Percentiles rank a stretch among this genome's conserved stretches.
Conservation (phyloP, 2,113 vertebrate genomes). For the Ariopsis seemanni region DNA sequence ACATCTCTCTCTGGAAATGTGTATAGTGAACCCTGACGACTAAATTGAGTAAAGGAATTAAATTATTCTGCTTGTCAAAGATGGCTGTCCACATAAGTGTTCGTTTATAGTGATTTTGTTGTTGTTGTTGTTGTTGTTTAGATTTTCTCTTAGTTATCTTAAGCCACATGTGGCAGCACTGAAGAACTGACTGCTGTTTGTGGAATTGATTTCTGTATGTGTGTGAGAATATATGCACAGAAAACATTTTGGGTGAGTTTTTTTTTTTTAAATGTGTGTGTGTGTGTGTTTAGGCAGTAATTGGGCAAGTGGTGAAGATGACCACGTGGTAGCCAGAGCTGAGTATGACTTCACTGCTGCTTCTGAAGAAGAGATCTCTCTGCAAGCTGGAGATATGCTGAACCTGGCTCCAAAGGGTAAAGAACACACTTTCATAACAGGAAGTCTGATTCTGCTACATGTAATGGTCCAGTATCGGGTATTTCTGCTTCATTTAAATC, state of each 20-base stretch:
- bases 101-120: too few species aligned
- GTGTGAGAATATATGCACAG: too few species aligned
- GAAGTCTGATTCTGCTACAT: not conserved
- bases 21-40: too few species aligned
- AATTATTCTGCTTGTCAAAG: not conserved
- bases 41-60: not conserved
- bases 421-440: not conserved
- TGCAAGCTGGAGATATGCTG: constrained; percentile 89
- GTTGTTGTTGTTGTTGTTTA: too few species aligned
- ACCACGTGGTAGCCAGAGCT: constrained; percentile 92
- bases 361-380: constrained; percentile 92
- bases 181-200: too few species aligned
- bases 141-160: too few species aligned
- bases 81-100: not conserved
- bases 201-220: too few species aligned
- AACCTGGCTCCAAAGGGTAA: constrained; percentile 94
- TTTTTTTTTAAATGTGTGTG: constrained; percentile 20
- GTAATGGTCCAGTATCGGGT: not conserved
- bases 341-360: constrained; percentile 90
- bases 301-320: constrained; percentile 92
- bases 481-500: not conserved
- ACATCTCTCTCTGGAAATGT: not conserved
- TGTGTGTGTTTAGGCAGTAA: constrained; percentile 66
- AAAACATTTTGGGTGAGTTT: too few species aligned
- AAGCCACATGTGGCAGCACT: too few species aligned